These are phyloP conservation scores for Propsilocerus akamusi DNA, from an alignment of 1,140 invertebrate genomes.

Conservation along the genomic window DNA sequence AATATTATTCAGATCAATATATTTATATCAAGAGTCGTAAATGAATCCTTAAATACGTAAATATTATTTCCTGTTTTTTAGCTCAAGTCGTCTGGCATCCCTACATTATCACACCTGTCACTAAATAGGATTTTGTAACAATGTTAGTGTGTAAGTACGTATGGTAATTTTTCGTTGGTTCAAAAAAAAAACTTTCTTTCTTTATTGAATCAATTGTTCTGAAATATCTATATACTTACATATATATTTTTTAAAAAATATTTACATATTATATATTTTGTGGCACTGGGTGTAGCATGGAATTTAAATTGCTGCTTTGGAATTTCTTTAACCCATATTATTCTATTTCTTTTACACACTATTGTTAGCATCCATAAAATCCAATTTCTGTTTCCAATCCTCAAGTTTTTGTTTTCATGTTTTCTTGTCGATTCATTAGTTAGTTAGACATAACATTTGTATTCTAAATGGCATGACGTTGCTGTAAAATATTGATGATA, in stretches of 20 bases:
- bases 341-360: no score
- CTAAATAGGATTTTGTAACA: neutral
- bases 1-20: no score
- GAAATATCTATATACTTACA: neutral
- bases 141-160: neutral
- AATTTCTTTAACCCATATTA: conserved; percentile 1
- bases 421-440: no score
- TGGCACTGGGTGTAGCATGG: neutral
- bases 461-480: no score
- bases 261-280: neutral
- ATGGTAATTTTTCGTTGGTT: neutral
- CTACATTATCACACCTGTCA: neutral
- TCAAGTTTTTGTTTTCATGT: no score
- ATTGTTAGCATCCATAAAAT: no score
- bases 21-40: no score
- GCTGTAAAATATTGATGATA: no score
- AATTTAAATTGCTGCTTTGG: neutral
- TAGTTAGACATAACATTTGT: no score
- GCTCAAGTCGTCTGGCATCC: neutral
- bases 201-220: neutral
- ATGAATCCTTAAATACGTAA: no score
- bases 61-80: no score
- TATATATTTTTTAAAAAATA: neutral
- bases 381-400: no score
- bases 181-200: neutral